Evolutionary conservation across 2,888 invertebrate species (phyloP), one percentile per base, ranked within the genome.

Genomic region (Epirrhoe tristata): DNA sequence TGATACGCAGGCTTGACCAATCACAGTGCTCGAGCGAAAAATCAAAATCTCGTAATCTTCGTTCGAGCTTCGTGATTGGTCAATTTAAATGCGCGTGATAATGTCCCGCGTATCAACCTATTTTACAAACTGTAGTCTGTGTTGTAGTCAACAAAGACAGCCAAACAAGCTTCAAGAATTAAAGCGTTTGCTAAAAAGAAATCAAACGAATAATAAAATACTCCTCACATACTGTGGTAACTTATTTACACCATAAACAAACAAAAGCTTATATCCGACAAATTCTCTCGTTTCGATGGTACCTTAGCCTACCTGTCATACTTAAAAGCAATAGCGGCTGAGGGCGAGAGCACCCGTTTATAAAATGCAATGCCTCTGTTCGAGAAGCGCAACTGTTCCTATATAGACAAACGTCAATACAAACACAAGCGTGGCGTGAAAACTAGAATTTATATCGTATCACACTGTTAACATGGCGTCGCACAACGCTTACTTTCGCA

Each of bases 401-500:
- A 14, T 46, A 1, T 6, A 36, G 46, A 48, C 48, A 48, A 48
- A 48, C 16, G 7, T 48, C 16, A 16, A 48, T 16, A 6, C 16
- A 48, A 48, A 16, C 14, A 48, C 48, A 14, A 16, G 16, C 48
- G 12, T 10, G 36, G 36, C 48, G 7, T 16, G 6, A 43, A 43
- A 43, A 48, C 48, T 48, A 6, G 6, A 16, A 16, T 16, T 6
- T 48, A 4, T 48, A n/a, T n/a, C n/a, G n/a, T n/a, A n/a, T n/a
- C n/a, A n/a, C n/a, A n/a, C n/a, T n/a, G n/a, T n/a, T n/a, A n/a
- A n/a, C n/a, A n/a, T n/a, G n/a, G 36, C 55, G 17, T 17, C 17
- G 50, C 36, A 39, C 8, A 16, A 59, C 59, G 52, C 59, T 52
- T 31, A 39, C 14, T n/a, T 31, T 31, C 14, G 14, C 31, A 43